Evolutionary conservation across 1,140 invertebrate species (phyloP).

Genomic region (Microplitis mediator): DNA sequence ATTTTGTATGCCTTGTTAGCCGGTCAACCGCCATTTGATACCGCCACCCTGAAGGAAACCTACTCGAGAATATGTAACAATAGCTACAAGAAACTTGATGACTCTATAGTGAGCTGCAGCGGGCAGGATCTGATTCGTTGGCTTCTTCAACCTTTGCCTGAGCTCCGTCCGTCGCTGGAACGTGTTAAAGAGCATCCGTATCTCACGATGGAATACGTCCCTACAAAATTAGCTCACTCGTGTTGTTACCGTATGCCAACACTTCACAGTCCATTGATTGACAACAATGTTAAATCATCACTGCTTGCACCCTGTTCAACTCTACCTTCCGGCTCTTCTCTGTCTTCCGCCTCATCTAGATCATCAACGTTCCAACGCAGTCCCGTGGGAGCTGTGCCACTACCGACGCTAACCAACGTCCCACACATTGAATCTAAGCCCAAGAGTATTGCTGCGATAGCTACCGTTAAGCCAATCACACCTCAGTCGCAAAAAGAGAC

Average conservation of each 20-base stretch:
- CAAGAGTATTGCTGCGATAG: neutral
- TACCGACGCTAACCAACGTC: neutral
- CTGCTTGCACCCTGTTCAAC: neutral
- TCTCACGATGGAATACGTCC: constrained; percentile 61
- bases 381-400: neutral
- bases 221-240: constrained; percentile 45
- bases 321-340: constrained; percentile 16
- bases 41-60: constrained; percentile 66
- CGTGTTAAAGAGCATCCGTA: constrained; percentile 68
- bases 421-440: neutral
- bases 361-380: neutral
- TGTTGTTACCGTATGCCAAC: constrained; percentile 50
- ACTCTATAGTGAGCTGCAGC: constrained; percentile 56
- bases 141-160: constrained; percentile 67
- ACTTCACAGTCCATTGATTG: neutral
- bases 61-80: constrained; percentile 72
- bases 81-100: constrained; percentile 68
- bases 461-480: neutral
- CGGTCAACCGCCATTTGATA: constrained; percentile 77
- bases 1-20: constrained; percentile 70
- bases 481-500: neutral
- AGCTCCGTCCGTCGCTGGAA: constrained; percentile 65
- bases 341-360: constrained; percentile 19
- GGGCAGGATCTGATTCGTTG: constrained; percentile 67
- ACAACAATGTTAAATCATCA: neutral